Conservation (phyloP, 1,140 invertebrate species). For the Mactra quadrangularis region DNA sequence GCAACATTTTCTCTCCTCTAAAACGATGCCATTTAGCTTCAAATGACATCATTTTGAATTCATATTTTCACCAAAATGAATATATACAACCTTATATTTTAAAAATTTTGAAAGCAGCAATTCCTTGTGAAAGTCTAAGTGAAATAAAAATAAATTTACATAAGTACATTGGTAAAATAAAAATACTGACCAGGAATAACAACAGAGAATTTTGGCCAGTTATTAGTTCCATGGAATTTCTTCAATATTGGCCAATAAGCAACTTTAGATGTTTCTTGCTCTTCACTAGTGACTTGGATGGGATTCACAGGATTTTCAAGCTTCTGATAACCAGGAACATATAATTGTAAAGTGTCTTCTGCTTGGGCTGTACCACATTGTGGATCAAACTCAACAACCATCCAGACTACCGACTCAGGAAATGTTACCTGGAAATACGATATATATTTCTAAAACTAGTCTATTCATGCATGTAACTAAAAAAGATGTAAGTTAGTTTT, state of each 20-base stretch:
- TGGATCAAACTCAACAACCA: conserved; percentile 96
- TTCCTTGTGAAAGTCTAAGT: too few relatives aligned
- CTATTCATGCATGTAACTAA: too few relatives aligned
- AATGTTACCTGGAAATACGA: conserved; percentile 93
- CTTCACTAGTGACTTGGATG: conserved; percentile 60
- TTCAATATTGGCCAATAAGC: conserved; percentile 89
- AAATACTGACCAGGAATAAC: conserved; percentile 91
- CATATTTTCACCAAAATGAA: too few relatives aligned
- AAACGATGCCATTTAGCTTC: too few relatives aligned
- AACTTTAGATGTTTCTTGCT: conserved; percentile 74
- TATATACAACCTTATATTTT: too few relatives aligned
- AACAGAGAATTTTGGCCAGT: conserved; percentile 94
- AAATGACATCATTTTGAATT: too few relatives aligned
- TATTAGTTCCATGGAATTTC: conserved; percentile 88
- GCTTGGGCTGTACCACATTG: conserved; percentile 96
- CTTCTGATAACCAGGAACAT: conserved; percentile 86
- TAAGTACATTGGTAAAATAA: too few relatives aligned
- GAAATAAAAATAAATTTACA: too few relatives aligned
- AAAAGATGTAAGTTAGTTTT: too few relatives aligned
- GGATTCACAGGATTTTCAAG: conserved; percentile 53
- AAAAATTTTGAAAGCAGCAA: too few relatives aligned
- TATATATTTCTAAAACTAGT: too few relatives aligned
- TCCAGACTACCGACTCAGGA: conserved; percentile 94
- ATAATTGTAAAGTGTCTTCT: conserved; percentile 96
- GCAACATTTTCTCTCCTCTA: too few relatives aligned